phyloP scores from a whole-genome alignment of 2,797 vertebrate genomes.

The Myripristis jacobus region DNA sequence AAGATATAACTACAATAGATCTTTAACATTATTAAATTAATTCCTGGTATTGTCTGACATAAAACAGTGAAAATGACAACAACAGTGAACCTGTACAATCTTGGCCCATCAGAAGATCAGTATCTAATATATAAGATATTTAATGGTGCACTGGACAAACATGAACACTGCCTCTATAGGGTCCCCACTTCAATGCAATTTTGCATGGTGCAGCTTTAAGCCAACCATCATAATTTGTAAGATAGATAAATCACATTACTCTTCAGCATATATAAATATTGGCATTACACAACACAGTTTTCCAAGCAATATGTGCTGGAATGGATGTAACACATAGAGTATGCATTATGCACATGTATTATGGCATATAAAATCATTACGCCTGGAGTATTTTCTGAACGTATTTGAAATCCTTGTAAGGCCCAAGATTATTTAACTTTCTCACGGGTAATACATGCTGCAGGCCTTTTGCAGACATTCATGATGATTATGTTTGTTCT shows the following conservation, averaged over 20 bases:
- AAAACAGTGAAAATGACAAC: background rate
- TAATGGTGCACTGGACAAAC: no score
- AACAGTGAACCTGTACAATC: background rate
- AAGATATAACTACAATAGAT: background rate
- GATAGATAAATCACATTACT: background rate
- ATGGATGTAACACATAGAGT: background rate
- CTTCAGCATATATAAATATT: background rate
- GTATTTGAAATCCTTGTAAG: constrained; percentile 4
- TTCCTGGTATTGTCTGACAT: background rate
- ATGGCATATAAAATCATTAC: background rate
- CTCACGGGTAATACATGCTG: background rate
- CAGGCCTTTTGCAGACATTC: background rate
- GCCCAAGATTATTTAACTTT: background rate
- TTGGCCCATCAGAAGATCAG: background rate
- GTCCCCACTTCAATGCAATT: no score
- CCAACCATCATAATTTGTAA: no score
- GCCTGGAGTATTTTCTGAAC: background rate
- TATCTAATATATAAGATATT: no score
- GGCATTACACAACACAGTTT: background rate
- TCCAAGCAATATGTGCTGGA: background rate
- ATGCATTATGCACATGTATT: background rate
- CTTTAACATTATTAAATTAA: background rate
- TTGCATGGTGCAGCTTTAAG: no score
- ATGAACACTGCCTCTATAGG: no score
- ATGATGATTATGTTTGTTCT: background rate